phyloP scores from a whole-genome alignment of 35 echinoderm and acorn worm species.

The Ophioderma brevispina region DNA sequence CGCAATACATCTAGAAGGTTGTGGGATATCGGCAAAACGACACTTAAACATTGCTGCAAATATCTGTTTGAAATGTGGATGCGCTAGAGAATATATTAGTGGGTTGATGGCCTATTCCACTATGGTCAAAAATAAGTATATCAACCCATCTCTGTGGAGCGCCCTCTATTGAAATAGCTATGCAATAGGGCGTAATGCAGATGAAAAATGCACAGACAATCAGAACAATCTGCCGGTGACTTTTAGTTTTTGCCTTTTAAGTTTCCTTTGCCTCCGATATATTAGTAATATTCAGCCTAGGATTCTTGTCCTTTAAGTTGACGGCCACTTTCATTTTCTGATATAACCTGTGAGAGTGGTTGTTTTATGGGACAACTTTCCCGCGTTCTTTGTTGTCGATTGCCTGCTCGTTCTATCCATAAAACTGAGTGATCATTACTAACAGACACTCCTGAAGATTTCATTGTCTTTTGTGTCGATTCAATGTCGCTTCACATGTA shows the following conservation, averaged over 20 bases:
- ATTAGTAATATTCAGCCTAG: neutral
- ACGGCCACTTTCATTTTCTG: neutral
- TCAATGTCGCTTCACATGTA: neutral
- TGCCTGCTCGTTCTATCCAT: too few species aligned
- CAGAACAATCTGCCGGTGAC: constrained; percentile 56
- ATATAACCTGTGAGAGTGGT: neutral
- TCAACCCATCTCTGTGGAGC: neutral
- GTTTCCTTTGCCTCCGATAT: neutral
- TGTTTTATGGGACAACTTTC: neutral
- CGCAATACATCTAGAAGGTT: neutral
- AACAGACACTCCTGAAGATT: too few species aligned
- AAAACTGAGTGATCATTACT: too few species aligned
- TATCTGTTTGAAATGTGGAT: neutral
- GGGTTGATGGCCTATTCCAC: neutral
- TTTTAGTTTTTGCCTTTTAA: constrained; percentile 16
- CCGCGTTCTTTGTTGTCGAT: neutral
- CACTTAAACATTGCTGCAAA: neutral
- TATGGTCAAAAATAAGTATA: neutral
- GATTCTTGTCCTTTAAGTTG: neutral
- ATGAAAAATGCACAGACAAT: constrained; percentile 59
- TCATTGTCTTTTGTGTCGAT: too few species aligned
- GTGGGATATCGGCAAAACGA: neutral
- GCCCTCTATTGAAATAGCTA: constrained; percentile 29
- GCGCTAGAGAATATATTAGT: neutral
- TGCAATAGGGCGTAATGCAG: constrained; percentile 46